Evolutionary conservation across 2,888 invertebrate genomes (phyloP).

Genomic region (Campoplex capitator): DNA sequence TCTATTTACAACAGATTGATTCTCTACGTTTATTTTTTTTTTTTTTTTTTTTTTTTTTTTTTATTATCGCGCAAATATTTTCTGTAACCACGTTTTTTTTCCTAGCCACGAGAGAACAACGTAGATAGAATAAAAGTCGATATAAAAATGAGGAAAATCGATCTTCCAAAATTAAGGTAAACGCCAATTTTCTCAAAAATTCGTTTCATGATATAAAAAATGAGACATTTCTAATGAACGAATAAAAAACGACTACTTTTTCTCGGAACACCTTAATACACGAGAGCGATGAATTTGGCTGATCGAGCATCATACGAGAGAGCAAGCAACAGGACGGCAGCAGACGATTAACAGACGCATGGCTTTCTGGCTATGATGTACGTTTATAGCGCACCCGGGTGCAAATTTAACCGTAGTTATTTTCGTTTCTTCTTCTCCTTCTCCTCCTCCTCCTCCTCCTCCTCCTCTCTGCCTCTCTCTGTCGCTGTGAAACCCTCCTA

Average conservation of each 20-base stretch:
- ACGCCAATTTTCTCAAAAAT: background rate
- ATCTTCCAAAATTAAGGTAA: background rate
- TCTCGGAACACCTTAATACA: background rate
- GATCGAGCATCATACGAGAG: conserved; percentile 33
- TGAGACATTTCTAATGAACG: background rate
- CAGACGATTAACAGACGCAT: conserved; percentile 79
- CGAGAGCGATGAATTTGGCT: conserved; percentile 19
- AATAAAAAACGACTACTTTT: background rate
- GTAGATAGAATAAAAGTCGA: background rate
- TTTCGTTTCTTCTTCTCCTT: conserved; percentile 70
- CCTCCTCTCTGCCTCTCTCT: conserved; percentile 63
- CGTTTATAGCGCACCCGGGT: conserved; percentile 75
- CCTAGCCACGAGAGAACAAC: background rate
- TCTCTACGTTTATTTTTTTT: background rate
- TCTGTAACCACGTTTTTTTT: background rate
- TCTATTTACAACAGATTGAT: background rate
- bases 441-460: conserved; percentile 48
- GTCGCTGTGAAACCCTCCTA: conserved; percentile 7
- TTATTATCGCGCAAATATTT: too few relatives aligned
- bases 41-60: background rate
- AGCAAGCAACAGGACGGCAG: conserved; percentile 54
- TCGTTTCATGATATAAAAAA: background rate
- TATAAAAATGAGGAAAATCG: background rate
- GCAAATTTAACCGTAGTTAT: conserved; percentile 79
- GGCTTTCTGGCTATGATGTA: conserved; percentile 74